Evolutionary conservation across 2,888 invertebrate genomes (phyloP), one percentile per base, ranked within the genome.

Genomic region (Nycteola revayana): DNA sequence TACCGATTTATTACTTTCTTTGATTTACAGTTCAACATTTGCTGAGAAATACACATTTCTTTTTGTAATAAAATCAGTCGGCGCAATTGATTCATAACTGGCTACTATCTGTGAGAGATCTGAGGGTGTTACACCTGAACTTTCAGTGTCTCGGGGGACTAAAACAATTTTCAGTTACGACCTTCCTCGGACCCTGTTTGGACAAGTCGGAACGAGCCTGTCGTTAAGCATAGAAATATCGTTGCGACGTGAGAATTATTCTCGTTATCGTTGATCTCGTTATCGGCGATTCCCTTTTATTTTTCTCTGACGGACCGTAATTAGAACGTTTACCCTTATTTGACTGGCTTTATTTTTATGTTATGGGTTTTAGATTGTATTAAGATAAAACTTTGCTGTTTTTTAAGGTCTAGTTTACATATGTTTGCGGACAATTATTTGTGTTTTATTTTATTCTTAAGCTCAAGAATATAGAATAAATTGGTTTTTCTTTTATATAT

Each of bases 111-210:
- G 84, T 66, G 58, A 63, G 64, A 50, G 68, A 66, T 76, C 75
- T 63, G 74, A 72, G 68, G 65, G 49, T 42, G 49, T 55, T 60
- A 62, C 49, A 55, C 58, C 51, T 57, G 52, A 69, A 72, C 55
- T 68, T 61, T 58, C 56, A 60, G 54, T 52, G 50, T 64, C 74
- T 63, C 50, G 40, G 49, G 79, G 74, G 73, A 55, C 64, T 61
- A 58, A 75, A 77, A 82, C 80, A 82, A 81, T 82, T 84, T 82
- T 71, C 80, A 77, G 75, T 75, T 75, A 74, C 75, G 75, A 65
- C 65, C 62, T 60, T 21, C n/a, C n/a, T 49, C 41, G 59, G 50
- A 55, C 60, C 52, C 56, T 54, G 56, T 49, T 43, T 40, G 53
- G 70, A 66, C 73, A 68, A 66, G 62, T 56, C 62, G 43, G 63